These are phyloP conservation scores for Troides oblongomaculatus DNA, from an alignment of 2,888 invertebrate genomes.

Conservation along the genomic window DNA sequence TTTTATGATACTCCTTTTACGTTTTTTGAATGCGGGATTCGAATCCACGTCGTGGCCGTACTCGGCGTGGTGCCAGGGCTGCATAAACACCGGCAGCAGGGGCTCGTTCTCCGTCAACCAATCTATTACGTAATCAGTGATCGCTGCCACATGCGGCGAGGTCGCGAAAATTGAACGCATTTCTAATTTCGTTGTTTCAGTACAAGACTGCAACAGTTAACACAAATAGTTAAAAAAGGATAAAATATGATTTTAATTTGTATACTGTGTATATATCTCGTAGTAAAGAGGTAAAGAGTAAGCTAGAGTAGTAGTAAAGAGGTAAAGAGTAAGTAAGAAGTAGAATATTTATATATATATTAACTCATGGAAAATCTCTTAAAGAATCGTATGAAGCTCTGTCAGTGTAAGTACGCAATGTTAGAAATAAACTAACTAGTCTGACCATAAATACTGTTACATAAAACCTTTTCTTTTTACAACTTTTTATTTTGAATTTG, in stretches of 20 bases:
- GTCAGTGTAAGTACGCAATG: too few species aligned
- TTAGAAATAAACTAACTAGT: too few species aligned
- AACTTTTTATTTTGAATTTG: too few species aligned
- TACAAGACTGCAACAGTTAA: constrained; percentile 39
- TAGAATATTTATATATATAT: too few species aligned
- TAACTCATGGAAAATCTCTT: too few species aligned
- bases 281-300: too few species aligned
- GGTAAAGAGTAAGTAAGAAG: too few species aligned
- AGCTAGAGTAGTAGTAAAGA: too few species aligned
- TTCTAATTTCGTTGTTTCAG: constrained; percentile 35
- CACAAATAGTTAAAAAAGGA: neutral
- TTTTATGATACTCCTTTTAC: constrained; percentile 35
- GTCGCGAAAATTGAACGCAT: constrained; percentile 56
- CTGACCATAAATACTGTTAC: too few species aligned
- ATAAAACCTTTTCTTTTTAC: too few species aligned
- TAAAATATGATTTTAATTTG: neutral
- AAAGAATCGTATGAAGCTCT: too few species aligned
- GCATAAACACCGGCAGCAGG: constrained; percentile 61
- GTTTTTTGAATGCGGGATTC: constrained; percentile 45
- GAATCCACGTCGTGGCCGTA: constrained; percentile 42
- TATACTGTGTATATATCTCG: too few species aligned
- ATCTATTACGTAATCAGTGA: constrained; percentile 60
- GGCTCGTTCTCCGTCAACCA: constrained; percentile 63
- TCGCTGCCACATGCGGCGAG: constrained; percentile 57
- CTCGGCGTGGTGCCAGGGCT: constrained; percentile 43